Conservation (phyloP, 2,113 vertebrate species). For the Tringa solitaria region DNA sequence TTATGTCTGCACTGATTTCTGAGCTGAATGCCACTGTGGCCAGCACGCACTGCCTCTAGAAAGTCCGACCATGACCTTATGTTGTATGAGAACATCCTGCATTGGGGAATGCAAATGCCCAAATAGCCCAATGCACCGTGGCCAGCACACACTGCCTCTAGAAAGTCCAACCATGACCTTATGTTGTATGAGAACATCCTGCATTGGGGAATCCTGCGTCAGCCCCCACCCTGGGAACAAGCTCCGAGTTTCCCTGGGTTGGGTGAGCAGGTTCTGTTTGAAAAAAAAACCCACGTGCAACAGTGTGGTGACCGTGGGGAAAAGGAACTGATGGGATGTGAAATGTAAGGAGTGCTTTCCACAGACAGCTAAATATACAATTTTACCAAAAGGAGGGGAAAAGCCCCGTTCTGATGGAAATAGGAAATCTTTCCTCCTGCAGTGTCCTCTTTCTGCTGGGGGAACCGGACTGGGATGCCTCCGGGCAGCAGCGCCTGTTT, state of each 20-base stretch:
- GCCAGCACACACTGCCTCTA: neutral
- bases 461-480: accelerated
- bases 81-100: neutral
- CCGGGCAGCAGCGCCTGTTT: accelerated
- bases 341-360: neutral
- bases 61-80: neutral
- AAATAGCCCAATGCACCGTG: too few species aligned
- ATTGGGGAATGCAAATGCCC: neutral
- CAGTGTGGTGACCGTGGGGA: accelerated
- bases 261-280: neutral
- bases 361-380: too few species aligned
- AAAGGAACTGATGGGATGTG: neutral
- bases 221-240: neutral
- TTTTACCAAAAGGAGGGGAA: neutral
- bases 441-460: neutral
- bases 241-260: neutral
- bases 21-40: neutral
- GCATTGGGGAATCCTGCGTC: neutral
- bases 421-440: neutral
- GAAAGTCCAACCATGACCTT: neutral
- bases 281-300: neutral
- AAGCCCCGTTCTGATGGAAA: neutral
- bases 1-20: accelerated
- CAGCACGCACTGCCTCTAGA: neutral
- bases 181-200: neutral